Percentiles rank a stretch among this genome's conserved stretches.
These are phyloP conservation scores for Dendrocincla fuliginosa DNA, from an alignment of 2,797 vertebrate genomes.

Conservation along the genomic window DNA sequence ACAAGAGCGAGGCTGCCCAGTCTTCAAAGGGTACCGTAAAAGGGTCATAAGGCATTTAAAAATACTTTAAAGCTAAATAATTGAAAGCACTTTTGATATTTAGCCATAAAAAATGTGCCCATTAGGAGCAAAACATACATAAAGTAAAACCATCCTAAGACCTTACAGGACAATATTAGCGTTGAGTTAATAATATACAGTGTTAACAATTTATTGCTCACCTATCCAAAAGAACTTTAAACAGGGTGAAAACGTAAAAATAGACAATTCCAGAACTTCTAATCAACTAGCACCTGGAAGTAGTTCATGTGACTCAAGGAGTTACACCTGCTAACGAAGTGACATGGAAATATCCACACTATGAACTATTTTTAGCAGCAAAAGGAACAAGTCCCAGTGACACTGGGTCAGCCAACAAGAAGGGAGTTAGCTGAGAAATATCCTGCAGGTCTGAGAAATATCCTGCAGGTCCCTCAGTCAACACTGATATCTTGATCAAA, in stretches of 20 bases:
- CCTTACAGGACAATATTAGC: background rate
- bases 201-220: background rate
- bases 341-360: background rate
- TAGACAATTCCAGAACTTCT: background rate
- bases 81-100: background rate
- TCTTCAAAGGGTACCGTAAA: background rate
- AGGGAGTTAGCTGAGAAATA: background rate
- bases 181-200: background rate
- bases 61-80: background rate
- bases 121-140: background rate
- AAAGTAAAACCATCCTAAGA: background rate
- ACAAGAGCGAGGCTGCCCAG: background rate
- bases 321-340: background rate
- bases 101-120: background rate
- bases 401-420: fast-evolving
- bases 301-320: background rate
- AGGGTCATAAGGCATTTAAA: background rate
- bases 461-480: background rate
- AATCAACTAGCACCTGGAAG: background rate
- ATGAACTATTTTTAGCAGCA: background rate
- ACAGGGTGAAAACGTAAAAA: background rate
- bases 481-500: background rate
- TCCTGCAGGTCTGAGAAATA: background rate
- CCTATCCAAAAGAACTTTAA: background rate
- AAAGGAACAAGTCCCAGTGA: background rate